Percentiles rank a stretch among this genome's conserved stretches.
Evolutionary conservation across 2,888 invertebrate species (phyloP).

Genomic region (Suillia variegata): DNA sequence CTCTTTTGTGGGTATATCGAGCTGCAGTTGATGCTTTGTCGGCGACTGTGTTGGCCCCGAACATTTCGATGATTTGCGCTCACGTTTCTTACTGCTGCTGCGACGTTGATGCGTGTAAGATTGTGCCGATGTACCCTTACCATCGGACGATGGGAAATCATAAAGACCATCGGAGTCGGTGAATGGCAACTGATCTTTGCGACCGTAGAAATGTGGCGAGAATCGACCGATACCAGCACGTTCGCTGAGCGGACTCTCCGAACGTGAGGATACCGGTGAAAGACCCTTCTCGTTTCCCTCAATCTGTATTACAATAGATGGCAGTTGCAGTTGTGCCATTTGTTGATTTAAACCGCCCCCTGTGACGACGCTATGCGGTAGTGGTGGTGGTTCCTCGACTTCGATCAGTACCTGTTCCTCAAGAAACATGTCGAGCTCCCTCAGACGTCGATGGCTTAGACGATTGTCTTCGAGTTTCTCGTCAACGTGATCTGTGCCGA

Average conservation of each 20-base stretch:
- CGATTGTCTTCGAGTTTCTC: constrained; percentile 68
- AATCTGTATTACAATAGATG: constrained; percentile 67
- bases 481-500: constrained; percentile 73
- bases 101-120: constrained; percentile 66
- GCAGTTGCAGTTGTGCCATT: constrained; percentile 65
- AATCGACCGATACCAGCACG: constrained; percentile 71
- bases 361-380: constrained; percentile 56
- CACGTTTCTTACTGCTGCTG: constrained; percentile 68
- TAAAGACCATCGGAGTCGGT: constrained; percentile 82
- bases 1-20: constrained; percentile 67
- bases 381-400: constrained; percentile 37
- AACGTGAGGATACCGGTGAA: constrained; percentile 78
- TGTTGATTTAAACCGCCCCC: constrained; percentile 60
- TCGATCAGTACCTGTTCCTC: constrained; percentile 42
- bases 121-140: constrained; percentile 57
- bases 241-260: constrained; percentile 79
- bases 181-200: constrained; percentile 70
- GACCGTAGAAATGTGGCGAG: constrained; percentile 75
- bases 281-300: constrained; percentile 66
- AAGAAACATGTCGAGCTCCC: constrained; percentile 32
- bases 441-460: constrained; percentile 31
- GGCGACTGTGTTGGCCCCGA: constrained; percentile 45
- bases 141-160: constrained; percentile 79
- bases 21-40: constrained; percentile 62
- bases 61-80: constrained; percentile 65